These are phyloP conservation scores for Stramonita haemastoma DNA, from an alignment of 2,888 invertebrate genomes.

Conservation along the genomic window DNA sequence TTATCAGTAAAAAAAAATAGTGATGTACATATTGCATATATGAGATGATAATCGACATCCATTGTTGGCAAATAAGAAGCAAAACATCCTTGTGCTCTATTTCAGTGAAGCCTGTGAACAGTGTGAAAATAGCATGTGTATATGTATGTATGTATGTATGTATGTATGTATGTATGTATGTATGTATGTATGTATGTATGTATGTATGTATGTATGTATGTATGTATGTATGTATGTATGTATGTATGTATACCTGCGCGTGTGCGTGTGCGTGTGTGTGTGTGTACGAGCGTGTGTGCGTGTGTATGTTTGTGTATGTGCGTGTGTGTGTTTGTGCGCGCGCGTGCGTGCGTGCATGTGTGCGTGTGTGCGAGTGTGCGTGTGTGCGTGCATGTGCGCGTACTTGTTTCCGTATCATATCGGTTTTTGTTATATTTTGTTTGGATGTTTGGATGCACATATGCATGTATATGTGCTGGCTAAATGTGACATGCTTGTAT, in stretches of 20 bases:
- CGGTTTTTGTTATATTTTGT: background rate
- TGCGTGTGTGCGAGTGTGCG: background rate
- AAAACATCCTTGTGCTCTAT: too few relatives aligned
- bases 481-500: background rate
- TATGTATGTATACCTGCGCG: background rate
- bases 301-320: background rate
- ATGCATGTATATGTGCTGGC: background rate
- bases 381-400: background rate
- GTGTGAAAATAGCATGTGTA: too few relatives aligned
- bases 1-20: too few relatives aligned
- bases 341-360: background rate
- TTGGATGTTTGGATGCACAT: background rate
- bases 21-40: too few relatives aligned
- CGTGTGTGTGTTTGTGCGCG: background rate
- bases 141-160: background rate
- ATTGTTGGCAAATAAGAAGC: too few relatives aligned
- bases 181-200: background rate
- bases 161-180: conserved; percentile 9
- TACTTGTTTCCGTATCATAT: too few relatives aligned
- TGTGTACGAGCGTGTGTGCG: background rate
- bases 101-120: too few relatives aligned
- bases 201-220: background rate
- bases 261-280: conserved; percentile 7
- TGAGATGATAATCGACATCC: too few relatives aligned
- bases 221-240: background rate